Evolutionary conservation across 2,888 invertebrate genomes (phyloP), one percentile per base, ranked within the genome.

Genomic region (Acanthosepion esculentum): DNA sequence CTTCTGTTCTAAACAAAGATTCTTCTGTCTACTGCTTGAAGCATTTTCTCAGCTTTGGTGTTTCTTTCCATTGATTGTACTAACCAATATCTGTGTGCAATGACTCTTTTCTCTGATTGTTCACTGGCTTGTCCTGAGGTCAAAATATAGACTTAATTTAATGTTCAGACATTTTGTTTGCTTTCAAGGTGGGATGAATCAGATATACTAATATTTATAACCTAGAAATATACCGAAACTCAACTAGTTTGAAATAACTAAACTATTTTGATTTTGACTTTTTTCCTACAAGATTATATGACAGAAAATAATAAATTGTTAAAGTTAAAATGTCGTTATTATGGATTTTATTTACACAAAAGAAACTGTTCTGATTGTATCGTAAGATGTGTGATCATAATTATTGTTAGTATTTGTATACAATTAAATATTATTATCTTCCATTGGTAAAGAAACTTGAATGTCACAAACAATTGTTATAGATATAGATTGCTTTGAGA

Each of bases 61-160:
- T 78, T 78, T n/a, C 78, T 33, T 78, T 78, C 33, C 78, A 78
- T 78, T 78, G 78, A 78, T 78, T 78, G 78, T 78, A 12, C 3
- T 15, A n/a, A 78, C 15, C 78, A n/a, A 23, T 78, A 23, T 78
- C 78, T n/a, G 33, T 78, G n/a, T 33, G 78, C 78, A 78, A n/a
- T 78, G 78, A 78, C 78, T 78, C n/a, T 33, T 78, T 15, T 78
- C n/a, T 78, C 78, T 78, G 78, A 78, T 78, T 78, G 78, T 78
- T 78, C n/a, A 78, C 78, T 78, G 78, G 33, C 15, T 78, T 20
- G n/a, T 23, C 78, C 78, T 33, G n/a, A 33, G 78, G 78, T 78
- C 78, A 78, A 78, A 78, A 78, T 78, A 78, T 78, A 78, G 78
- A 78, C 78, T 78, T 78, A 78, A 33, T 78, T 78, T 78, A 78